Base-by-base conservation (phyloP, 2,888 invertebrate genomes). In the Camponotus fellah region DNA sequence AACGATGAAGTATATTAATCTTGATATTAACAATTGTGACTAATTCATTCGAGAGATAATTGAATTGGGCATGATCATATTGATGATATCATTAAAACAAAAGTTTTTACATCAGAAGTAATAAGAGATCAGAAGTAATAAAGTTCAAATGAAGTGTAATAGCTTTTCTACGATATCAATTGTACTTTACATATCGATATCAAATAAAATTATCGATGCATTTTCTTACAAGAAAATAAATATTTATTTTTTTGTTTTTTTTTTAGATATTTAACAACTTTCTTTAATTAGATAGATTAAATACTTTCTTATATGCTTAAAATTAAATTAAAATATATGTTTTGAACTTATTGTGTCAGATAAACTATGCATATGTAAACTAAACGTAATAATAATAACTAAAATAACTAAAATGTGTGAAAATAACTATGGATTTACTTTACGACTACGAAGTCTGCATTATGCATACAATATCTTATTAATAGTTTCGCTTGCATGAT, bases 401-500 rank as follows among this genome's bases (percentile, higher is more conserved):
- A 26, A 26, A 26, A 26, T 26, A 26, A 26, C 26, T 26, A 26
- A 53, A 71, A 21, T 10, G 53, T 34, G 14, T 71, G 14, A 4
- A 71, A 71, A 56, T 37, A 56, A 32, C 5, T 12, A 34, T 71
- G 14, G 37, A 71, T 56, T 71, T 71, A 53, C 40, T 21, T 56
- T 17, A 58, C 10, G 21, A 56, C 17, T 53, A n/a, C 21, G 6
- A 14, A n/a, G 26, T 64, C 0, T 34, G n/a, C 12, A 21, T 34
- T 9, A n/a, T 14, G 32, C n/a, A 5, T 43, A 74, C 9, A 14
- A n/a, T 64, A 75, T 62, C 4, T 40, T 74, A 74, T 75, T 75
- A 75, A 75, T 75, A 75, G 34, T 65, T 46, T 26, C 6, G 21
- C 46, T 64, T 43, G 65, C 65, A 34, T 65, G 46, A 65, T 65